Percentiles rank a stretch among this genome's conserved stretches.
phyloP scores from a whole-genome alignment of 2,113 vertebrate genomes.

The Cynocephalus volans region DNA sequence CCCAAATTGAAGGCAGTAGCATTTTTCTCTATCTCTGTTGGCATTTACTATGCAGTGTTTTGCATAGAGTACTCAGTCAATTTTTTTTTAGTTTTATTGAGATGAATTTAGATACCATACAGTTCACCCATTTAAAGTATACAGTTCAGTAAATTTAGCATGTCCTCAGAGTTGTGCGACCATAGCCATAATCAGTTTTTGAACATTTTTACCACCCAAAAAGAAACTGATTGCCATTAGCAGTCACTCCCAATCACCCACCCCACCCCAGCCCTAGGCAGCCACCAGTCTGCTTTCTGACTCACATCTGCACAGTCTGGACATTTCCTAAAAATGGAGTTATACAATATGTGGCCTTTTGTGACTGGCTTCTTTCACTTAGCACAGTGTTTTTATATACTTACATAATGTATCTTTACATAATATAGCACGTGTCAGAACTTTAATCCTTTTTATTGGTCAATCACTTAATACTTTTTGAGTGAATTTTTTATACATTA shows the following conservation, averaged over 20 bases:
- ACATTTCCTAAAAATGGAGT: background rate
- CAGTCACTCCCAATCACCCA: background rate
- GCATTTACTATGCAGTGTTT: background rate
- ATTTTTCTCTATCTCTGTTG: background rate
- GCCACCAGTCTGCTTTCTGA: background rate
- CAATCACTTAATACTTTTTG: background rate
- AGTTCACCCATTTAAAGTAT: background rate
- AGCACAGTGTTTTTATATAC: background rate
- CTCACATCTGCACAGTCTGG: background rate
- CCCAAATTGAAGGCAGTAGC: background rate
- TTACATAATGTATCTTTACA: background rate
- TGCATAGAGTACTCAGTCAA: background rate
- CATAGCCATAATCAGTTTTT: background rate
- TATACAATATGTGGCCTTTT: background rate
- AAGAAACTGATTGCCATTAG: background rate
- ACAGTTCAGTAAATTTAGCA: background rate
- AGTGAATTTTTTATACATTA: background rate
- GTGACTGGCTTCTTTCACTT: background rate
- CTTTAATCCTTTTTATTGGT: slow-evolving; percentile 22
- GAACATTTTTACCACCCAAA: background rate
- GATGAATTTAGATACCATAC: background rate
- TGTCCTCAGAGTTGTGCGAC: background rate
- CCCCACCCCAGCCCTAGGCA: background rate
- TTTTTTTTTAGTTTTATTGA: background rate
- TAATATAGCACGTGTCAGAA: background rate